These are phyloP conservation scores for Micrasema longulum DNA, from an alignment of 1,140 invertebrate genomes.

Conservation along the genomic window DNA sequence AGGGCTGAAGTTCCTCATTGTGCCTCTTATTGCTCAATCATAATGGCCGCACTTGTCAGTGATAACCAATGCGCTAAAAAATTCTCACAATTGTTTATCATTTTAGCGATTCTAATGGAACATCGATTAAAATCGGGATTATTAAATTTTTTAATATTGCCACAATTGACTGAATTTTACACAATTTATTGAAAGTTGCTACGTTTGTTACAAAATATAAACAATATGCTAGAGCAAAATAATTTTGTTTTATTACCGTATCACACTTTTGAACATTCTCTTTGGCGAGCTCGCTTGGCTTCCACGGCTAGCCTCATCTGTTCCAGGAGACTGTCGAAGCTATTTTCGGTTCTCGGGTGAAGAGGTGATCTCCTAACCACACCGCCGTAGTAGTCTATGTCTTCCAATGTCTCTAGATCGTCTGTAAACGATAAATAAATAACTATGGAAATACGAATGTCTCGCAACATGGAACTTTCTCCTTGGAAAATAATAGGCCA, in stretches of 20 bases:
- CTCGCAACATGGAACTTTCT: too few species aligned
- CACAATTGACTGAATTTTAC: not conserved
- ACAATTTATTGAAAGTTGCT: not conserved
- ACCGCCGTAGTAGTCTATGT: conserved; percentile 33
- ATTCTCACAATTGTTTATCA: not conserved
- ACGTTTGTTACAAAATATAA: not conserved
- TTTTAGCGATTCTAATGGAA: too few species aligned
- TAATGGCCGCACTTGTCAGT: too few species aligned
- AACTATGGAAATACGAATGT: too few species aligned
- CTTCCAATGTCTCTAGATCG: conserved; percentile 60
- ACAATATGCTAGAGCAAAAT: not conserved
- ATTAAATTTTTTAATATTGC: not conserved
- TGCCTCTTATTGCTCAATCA: too few species aligned
- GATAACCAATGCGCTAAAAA: too few species aligned
- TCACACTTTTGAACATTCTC: conserved; percentile 13
- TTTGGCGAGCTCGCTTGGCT: conserved; percentile 25
- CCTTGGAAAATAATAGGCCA: too few species aligned
- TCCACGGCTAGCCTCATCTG: conserved; percentile 37
- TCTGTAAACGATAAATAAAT: too few species aligned
- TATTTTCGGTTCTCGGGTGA: conserved; percentile 17
- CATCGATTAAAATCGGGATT: not conserved
- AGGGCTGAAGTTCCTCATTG: too few species aligned
- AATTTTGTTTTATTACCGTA: not conserved
- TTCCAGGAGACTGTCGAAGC: conserved; percentile 46
- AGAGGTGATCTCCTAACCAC: not conserved